These are phyloP conservation scores for Leguminivora glycinivorella DNA, from an alignment of 1,140 invertebrate genomes.

Conservation along the genomic window DNA sequence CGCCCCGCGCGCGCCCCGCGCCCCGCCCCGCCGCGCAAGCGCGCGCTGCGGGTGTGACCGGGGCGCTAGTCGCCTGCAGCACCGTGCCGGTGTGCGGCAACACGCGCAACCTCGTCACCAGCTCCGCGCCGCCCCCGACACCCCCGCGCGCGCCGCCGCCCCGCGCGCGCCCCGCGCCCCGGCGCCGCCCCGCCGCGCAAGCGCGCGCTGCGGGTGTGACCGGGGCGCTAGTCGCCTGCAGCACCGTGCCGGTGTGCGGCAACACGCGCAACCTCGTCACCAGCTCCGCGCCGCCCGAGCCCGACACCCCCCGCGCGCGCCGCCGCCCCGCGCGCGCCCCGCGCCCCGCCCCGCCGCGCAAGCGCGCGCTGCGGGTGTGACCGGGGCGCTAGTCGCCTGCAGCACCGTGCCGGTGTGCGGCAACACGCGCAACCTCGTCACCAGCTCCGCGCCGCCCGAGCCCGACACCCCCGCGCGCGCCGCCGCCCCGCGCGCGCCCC, in stretches of 20 bases:
- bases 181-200: constrained; percentile 34
- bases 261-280: constrained; percentile 70
- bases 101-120: constrained; percentile 64
- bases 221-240: too few species aligned
- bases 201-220: constrained; percentile 46
- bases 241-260: constrained; percentile 48
- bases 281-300: constrained; percentile 57
- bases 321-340: constrained; percentile 32
- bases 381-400: too few species aligned
- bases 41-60: constrained; percentile 46
- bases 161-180: constrained; percentile 29
- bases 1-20: constrained; percentile 30
- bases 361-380: constrained; percentile 47
- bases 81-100: constrained; percentile 58
- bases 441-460: constrained; percentile 58
- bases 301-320: constrained; percentile 60
- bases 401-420: constrained; percentile 48
- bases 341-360: constrained; percentile 35
- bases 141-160: constrained; percentile 50
- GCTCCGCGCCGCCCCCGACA: constrained; percentile 60
- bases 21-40: constrained; percentile 38
- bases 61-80: too few species aligned
- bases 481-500: constrained; percentile 32
- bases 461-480: constrained; percentile 60
- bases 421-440: constrained; percentile 68